A percentile compares a stretch with the other conserved stretches of the same genome.
These are phyloP conservation scores for Pseudorasbora parva DNA, from an alignment of 2,113 vertebrate species.

Conservation along the genomic window DNA sequence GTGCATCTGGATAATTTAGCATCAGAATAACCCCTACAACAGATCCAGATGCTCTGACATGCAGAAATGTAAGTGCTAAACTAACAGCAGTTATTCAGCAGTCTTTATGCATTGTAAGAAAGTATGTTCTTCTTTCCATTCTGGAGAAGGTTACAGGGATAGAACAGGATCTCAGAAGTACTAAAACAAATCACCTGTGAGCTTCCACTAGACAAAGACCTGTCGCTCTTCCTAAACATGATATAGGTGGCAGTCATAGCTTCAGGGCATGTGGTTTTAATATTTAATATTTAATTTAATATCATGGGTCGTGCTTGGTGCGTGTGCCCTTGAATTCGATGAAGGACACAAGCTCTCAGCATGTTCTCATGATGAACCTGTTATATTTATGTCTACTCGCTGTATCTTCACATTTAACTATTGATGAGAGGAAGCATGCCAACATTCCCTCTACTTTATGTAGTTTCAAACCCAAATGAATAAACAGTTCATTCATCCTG, in stretches of 20 bases:
- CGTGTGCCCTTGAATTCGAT: conserved; percentile 13
- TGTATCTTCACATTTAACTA: conserved; percentile 10
- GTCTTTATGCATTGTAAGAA: background rate
- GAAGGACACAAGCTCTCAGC: conserved; percentile 7
- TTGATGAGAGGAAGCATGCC: background rate
- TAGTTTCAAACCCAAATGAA: background rate
- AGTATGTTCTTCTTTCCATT: background rate
- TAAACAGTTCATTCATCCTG: too few species aligned
- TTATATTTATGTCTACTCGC: background rate
- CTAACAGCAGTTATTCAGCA: conserved; percentile 3
- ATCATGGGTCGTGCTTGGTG: conserved; percentile 28
- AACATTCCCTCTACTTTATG: background rate
- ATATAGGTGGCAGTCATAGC: conserved; percentile 47
- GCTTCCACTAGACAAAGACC: conserved; percentile 26
- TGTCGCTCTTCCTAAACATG: conserved; percentile 49
- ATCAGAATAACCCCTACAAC: conserved; percentile 15
- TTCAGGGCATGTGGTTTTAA: conserved; percentile 38
- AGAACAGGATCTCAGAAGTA: background rate
- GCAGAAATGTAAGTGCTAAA: background rate
- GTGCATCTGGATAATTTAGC: conserved; percentile 67
- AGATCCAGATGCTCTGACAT: background rate
- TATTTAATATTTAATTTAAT: conserved; percentile 46
- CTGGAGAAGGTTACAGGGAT: background rate
- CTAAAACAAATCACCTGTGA: background rate
- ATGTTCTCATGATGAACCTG: background rate